phyloP scores from a whole-genome alignment of 2,888 invertebrate genomes.

The Drosophila recens region DNA sequence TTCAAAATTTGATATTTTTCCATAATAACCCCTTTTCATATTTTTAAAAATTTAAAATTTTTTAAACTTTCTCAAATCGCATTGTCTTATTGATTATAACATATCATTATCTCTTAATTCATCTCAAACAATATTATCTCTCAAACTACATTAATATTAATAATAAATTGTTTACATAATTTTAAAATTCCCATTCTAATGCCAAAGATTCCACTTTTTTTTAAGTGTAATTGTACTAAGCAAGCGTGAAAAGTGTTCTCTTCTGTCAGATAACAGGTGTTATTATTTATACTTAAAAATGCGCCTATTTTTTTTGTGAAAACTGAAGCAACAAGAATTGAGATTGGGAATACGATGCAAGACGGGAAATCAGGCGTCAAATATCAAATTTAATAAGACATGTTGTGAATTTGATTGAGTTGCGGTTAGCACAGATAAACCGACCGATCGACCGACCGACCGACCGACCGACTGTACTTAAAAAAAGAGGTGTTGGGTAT shows the following conservation, averaged over 20 bases:
- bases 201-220: neutral
- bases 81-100: too few relatives aligned
- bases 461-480: slow-evolving; percentile 5
- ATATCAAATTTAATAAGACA: slow-evolving; percentile 60
- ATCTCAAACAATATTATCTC: too few relatives aligned
- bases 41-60: too few relatives aligned
- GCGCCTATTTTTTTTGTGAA: slow-evolving; percentile 12
- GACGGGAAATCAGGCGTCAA: slow-evolving; percentile 62
- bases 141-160: too few relatives aligned
- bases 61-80: too few relatives aligned
- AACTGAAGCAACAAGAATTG: slow-evolving; percentile 36
- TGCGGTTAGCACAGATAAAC: slow-evolving; percentile 43
- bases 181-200: neutral
- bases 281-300: slow-evolving; percentile 1
- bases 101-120: too few relatives aligned
- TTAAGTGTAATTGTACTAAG: neutral
- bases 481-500: slow-evolving; percentile 33
- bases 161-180: too few relatives aligned
- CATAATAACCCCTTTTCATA: too few relatives aligned
- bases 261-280: slow-evolving; percentile 13
- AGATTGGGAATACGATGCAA: slow-evolving; percentile 59
- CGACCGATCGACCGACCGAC: too few relatives aligned
- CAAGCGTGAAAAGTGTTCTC: slow-evolving; percentile 3
- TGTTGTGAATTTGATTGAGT: slow-evolving; percentile 43
- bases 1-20: too few relatives aligned